These are phyloP conservation scores for Brachirus orientalis DNA, from an alignment of 2,113 vertebrate species.

Conservation along the genomic window DNA sequence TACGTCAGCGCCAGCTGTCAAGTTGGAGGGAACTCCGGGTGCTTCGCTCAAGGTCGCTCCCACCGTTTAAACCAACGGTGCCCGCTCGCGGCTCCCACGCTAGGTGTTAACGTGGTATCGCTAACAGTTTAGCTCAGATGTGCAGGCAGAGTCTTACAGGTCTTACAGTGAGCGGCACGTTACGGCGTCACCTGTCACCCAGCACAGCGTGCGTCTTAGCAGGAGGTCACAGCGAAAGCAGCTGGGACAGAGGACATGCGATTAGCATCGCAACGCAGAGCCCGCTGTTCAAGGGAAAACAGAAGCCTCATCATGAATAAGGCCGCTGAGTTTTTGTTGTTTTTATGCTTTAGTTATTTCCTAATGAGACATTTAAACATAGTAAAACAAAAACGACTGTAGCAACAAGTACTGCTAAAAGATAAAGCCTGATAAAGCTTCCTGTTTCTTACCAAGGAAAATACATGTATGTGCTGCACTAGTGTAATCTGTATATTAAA, in stretches of 20 bases:
- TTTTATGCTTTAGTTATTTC: too few species aligned
- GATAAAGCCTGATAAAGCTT: too few species aligned
- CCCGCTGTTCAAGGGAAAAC: background rate
- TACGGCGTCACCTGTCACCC: conserved; percentile 44
- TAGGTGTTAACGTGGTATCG: conserved; percentile 68
- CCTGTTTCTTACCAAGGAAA: too few species aligned
- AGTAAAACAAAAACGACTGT: too few species aligned
- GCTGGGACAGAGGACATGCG: background rate
- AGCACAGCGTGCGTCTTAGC: background rate
- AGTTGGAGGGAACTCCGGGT: conserved; percentile 63
- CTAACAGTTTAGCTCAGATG: conserved; percentile 73
- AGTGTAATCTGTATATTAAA: too few species aligned
- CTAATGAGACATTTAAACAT: too few species aligned
- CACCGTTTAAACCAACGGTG: conserved; percentile 55
- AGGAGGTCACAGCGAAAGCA: conserved; percentile 11
- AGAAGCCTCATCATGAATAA: too few species aligned
- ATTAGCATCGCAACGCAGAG: background rate
- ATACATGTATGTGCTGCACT: too few species aligned
- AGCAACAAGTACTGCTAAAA: too few species aligned
- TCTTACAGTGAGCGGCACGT: conserved; percentile 30
- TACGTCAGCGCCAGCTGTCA: conserved; percentile 69
- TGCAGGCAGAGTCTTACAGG: conserved; percentile 50
- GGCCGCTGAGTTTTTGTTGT: too few species aligned
- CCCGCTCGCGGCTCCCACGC: conserved; percentile 53
- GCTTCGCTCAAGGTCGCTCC: conserved; percentile 70